phyloP scores from a whole-genome alignment of 2,113 vertebrate species.

The Phalacrocorax aristotelis region DNA sequence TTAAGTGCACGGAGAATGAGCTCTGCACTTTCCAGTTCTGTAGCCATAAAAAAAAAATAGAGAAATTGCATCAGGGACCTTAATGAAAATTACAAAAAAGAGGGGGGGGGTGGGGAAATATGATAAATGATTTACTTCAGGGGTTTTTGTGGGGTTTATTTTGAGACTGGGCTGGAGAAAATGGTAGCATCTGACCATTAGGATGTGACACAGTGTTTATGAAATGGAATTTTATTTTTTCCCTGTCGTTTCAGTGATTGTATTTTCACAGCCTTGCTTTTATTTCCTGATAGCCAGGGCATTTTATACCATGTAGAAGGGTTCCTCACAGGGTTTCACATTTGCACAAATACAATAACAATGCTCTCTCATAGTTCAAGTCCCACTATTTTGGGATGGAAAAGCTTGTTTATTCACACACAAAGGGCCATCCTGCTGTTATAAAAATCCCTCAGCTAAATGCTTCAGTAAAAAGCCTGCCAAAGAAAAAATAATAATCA shows the following conservation, averaged over 20 bases:
- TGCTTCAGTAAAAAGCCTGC: neutral
- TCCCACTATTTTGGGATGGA: neutral
- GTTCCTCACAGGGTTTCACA: neutral
- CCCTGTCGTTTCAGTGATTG: neutral
- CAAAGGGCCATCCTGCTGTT: conserved; percentile 23
- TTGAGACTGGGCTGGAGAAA: neutral
- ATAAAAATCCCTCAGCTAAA: conserved; percentile 24
- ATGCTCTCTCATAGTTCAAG: neutral
- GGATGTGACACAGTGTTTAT: neutral
- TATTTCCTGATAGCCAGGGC: neutral
- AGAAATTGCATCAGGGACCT: neutral
- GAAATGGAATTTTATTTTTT: neutral
- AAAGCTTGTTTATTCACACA: conserved; percentile 34
- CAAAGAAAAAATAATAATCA: conserved; percentile 23
- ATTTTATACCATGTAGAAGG: neutral
- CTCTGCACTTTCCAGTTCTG: neutral
- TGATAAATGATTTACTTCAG: neutral
- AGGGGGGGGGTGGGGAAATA: accelerated
- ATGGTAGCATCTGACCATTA: neutral
- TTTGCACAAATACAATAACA: conserved; percentile 22
- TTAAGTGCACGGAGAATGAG: neutral
- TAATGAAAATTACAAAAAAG: neutral
- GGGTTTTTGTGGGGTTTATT: accelerated
- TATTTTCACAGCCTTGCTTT: neutral
- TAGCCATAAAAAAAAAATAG: neutral